Conservation (phyloP, 2,113 vertebrate species). For the Phaethon lepturus region DNA sequence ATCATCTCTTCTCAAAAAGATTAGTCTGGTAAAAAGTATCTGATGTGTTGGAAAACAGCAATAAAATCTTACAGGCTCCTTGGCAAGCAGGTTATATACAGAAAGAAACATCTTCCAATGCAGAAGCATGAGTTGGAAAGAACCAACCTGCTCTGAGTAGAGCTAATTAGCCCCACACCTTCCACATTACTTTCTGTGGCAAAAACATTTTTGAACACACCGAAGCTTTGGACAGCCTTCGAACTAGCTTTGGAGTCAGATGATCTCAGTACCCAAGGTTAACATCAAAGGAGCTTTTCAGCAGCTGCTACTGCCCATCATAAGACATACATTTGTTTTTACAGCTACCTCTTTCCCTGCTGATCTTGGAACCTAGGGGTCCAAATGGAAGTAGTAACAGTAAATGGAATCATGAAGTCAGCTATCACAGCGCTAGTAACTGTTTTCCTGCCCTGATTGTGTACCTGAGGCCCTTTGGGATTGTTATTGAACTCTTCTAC, state of each 20-base stretch:
- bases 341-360: neutral
- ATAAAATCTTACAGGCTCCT: neutral
- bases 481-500: constrained; percentile 94
- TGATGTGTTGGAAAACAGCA: neutral
- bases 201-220: neutral
- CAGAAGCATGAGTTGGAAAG: neutral
- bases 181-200: neutral
- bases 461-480: constrained; percentile 85
- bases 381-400: neutral
- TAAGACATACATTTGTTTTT: neutral
- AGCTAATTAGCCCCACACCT: neutral
- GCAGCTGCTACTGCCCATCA: neutral
- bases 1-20: neutral
- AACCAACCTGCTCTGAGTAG: neutral
- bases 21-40: neutral
- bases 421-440: neutral
- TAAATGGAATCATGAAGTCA: neutral
- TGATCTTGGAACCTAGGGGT: neutral
- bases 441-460: neutral
- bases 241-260: neutral
- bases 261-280: neutral
- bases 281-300: neutral
- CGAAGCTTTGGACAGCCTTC: neutral
- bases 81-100: neutral
- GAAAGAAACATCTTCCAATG: neutral